Conservation (phyloP, 2,797 vertebrate species). For the Sphenodon punctatus region DNA sequence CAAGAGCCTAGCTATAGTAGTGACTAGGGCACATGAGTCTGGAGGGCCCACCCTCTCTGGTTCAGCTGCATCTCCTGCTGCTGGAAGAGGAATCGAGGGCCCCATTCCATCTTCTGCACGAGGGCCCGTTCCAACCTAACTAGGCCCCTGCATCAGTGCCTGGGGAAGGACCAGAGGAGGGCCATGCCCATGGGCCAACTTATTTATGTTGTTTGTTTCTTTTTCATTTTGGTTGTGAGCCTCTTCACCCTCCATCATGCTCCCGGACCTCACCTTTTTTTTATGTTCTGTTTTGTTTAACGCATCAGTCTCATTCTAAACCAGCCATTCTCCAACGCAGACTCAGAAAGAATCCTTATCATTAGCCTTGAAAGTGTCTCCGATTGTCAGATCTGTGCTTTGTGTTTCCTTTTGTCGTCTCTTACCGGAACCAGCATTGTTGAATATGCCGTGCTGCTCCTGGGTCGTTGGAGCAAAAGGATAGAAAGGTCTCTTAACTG, state of each 20-base stretch:
- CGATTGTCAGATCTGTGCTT: conserved; percentile 24
- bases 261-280: not conserved
- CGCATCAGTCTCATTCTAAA: conserved; percentile 16
- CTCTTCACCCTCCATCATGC: not conserved
- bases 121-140: no score
- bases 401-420: conserved; percentile 41
- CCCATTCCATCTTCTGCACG: no score
- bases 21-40: no score
- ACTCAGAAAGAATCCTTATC: conserved; percentile 44
- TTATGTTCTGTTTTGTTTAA: conserved; percentile 30
- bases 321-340: not conserved
- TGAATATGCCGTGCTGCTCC: not conserved
- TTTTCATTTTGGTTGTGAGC: not conserved
- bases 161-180: not conserved
- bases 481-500: not conserved
- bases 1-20: no score
- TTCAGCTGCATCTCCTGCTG: no score
- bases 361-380: not conserved
- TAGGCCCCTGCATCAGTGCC: no score
- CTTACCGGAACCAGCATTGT: conserved; percentile 9
- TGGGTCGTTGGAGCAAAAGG: not conserved
- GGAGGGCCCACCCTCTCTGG: no score
- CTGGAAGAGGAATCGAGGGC: no score
- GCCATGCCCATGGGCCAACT: not conserved
- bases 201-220: not conserved